Base-by-base conservation (phyloP, 2,113 vertebrate species). In the Phrynosoma platyrhinos region DNA sequence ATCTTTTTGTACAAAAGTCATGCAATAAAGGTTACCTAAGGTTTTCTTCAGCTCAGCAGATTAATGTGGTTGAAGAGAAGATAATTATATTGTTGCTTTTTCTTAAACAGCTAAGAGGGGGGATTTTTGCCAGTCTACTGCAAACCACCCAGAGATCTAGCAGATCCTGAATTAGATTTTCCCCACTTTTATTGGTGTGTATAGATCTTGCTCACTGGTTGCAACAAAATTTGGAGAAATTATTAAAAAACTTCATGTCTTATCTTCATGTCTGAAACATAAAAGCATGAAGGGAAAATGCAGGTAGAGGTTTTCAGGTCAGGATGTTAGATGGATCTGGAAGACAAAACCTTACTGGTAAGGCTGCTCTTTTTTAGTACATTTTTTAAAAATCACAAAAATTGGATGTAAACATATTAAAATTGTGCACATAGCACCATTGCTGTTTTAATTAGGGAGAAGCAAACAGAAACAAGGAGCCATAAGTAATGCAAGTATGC, bases 401-500 rank as follows among this genome's bases (percentile, higher is more conserved):
- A 2, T 10, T 91, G 90, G 90, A 95, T 94, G 95, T 97, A 97
- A 96, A 94, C 94, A 94, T 97, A 97, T 96, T 88, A 94, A 95
- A 90, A 87, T 69, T 55, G 88, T 91, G 88, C 88, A 90, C 93
- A 95, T 91, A 94, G 91, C 93, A 96, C 94, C 95, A 94, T 95
- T 94, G 95, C 94, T 96, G 93, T 97, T 97, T 97, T 97, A 97
- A 97, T 97, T 97, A 97, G 95, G 55, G 89, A 96, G 96, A 97
- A 95, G 95, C 96, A 97, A 97, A 97, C 94, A 95, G 95, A 96
- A 97, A 94, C 92, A 95, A 96, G 93, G 95, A 94, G 94, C 95
- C 95, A 91, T 94, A 94, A 96, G 95, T 96, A 93, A 92, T 94
- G 93, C 3, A 47, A 96, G 94, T 93, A 91, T 58, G 93, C 95